Conservation (phyloP, 2,888 invertebrate species). For the Drosophila kanekoi region DNA sequence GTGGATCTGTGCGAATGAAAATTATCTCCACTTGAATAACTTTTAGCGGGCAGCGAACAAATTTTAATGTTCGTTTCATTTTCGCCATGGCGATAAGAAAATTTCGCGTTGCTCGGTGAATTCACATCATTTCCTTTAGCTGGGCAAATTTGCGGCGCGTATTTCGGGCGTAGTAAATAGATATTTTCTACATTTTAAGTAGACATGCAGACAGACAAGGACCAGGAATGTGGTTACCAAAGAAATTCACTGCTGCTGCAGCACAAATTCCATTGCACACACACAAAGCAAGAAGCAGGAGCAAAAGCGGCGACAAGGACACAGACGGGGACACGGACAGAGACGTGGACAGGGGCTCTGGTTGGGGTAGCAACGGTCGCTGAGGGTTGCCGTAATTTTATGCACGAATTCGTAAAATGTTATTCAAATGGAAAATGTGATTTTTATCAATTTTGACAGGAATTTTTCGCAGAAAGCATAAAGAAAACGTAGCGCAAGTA, state of each 20-base stretch:
- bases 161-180: conserved; percentile 78
- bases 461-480: conserved; percentile 71
- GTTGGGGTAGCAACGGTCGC: conserved; percentile 39
- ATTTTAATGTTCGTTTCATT: conserved; percentile 75
- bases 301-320: conserved; percentile 4
- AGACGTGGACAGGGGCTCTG: neutral
- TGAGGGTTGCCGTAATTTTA: conserved; percentile 80
- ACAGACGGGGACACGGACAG: conserved; percentile 6
- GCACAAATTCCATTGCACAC: conserved; percentile 68
- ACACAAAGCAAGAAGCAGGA: neutral
- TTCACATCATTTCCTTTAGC: conserved; percentile 43
- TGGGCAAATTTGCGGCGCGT: conserved; percentile 54
- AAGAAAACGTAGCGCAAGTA: conserved; percentile 48
- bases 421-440: conserved; percentile 84
- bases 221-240: conserved; percentile 70
- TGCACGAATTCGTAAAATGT: conserved; percentile 84
- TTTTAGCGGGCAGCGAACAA: conserved; percentile 70
- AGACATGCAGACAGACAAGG: conserved; percentile 46
- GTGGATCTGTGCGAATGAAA: conserved; percentile 59
- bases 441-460: conserved; percentile 84
- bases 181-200: conserved; percentile 80
- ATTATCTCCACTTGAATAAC: conserved; percentile 82
- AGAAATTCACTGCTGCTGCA: conserved; percentile 61
- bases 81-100: conserved; percentile 69
- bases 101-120: conserved; percentile 42